Evolutionary conservation across 2,888 invertebrate species (phyloP).

Genomic region (Chironomus tentans): DNA sequence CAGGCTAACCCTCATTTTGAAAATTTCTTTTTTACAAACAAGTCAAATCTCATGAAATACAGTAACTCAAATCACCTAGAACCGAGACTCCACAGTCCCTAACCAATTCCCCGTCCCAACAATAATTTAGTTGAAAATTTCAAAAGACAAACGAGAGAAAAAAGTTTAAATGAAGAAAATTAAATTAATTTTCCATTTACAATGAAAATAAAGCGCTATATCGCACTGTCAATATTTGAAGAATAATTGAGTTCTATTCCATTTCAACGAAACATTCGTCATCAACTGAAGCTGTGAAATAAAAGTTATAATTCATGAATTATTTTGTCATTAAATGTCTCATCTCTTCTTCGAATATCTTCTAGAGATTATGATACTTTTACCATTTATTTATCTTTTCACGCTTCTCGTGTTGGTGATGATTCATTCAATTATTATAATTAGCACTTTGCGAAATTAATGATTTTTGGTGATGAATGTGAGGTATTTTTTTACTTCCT

Average conservation of each 20-base stretch:
- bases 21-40: too few species aligned
- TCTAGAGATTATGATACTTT: background rate
- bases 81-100: too few species aligned
- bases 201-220: background rate
- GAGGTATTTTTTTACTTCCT: too few species aligned
- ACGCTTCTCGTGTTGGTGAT: background rate
- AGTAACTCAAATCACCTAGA: too few species aligned
- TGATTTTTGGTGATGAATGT: background rate
- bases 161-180: conserved; percentile 3
- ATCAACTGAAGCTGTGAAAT: background rate
- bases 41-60: too few species aligned
- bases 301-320: background rate
- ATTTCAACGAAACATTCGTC: background rate
- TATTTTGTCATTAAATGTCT: background rate
- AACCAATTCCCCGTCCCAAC: too few species aligned
- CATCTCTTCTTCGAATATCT: too few species aligned
- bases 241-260: conserved; percentile 8
- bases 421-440: background rate
- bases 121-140: too few species aligned
- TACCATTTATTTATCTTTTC: background rate
- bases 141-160: too few species aligned
- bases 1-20: too few species aligned
- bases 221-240: conserved; percentile 19
- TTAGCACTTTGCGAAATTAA: background rate
- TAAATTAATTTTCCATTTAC: conserved; percentile 22